phyloP scores from a whole-genome alignment of 2,113 vertebrate species.

The Vulpes vulpes region DNA sequence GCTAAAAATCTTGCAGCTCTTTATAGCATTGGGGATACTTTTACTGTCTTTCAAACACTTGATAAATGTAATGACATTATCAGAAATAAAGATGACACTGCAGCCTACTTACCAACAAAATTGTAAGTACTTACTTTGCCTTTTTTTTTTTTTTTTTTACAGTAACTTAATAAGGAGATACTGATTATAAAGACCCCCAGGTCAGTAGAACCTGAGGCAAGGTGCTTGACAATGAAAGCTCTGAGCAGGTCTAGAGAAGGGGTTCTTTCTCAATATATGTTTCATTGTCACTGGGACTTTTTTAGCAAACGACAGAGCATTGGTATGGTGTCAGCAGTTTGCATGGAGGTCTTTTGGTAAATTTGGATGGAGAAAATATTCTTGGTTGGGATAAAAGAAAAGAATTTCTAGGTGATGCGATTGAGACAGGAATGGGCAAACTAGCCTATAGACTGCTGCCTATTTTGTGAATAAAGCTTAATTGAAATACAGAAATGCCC shows the following conservation, averaged over 20 bases:
- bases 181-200: neutral
- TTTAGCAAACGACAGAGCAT: neutral
- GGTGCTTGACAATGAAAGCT: neutral
- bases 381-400: neutral
- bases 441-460: neutral
- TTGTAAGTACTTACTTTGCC: slow-evolving; percentile 90
- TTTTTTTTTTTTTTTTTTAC: neutral
- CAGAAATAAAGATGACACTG: slow-evolving; percentile 97
- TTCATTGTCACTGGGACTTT: neutral
- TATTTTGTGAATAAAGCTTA: slow-evolving; percentile 30
- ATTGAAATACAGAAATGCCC: neutral
- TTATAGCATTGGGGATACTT: slow-evolving; percentile 98
- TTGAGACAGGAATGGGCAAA: neutral
- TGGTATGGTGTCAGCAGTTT: neutral
- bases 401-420: slow-evolving; percentile 8
- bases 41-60: slow-evolving; percentile 98
- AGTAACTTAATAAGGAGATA: neutral
- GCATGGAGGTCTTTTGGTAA: neutral
- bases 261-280: neutral
- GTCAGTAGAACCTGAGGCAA: neutral
- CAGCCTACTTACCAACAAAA: slow-evolving; percentile 97
- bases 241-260: neutral
- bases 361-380: slow-evolving; percentile 24
- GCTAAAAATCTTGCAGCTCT: slow-evolving; percentile 98
- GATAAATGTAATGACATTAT: slow-evolving; percentile 99